Conservation (phyloP, 2,113 vertebrate genomes). For the Centropristis striata region DNA sequence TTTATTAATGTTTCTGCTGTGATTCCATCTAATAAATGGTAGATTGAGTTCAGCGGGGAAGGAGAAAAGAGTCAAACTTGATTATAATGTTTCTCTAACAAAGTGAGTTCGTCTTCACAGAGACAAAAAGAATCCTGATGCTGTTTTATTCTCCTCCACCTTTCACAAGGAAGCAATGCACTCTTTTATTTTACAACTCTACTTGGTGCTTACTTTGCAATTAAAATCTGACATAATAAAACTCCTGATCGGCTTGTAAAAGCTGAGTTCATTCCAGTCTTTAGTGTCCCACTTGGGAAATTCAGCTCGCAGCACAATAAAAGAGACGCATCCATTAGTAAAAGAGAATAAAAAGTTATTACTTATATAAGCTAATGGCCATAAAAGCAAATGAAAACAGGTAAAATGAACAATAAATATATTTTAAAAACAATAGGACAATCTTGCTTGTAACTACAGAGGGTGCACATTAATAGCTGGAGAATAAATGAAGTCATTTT, state of each 20-base stretch:
- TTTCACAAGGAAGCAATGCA: not conserved
- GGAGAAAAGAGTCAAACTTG: conserved; percentile 28
- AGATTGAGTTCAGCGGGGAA: conserved; percentile 16
- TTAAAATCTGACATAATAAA: conserved; percentile 14
- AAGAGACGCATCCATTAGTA: conserved; percentile 30
- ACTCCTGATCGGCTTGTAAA: conserved; percentile 41
- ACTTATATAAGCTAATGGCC: conserved; percentile 10
- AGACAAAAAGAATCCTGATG: not conserved
- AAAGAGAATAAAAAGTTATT: conserved; percentile 31
- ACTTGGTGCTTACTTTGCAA: conserved; percentile 17
- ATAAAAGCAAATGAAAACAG: conserved; percentile 36
- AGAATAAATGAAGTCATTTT: conserved; percentile 35
- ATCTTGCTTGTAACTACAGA: conserved; percentile 7
- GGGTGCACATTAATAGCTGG: conserved; percentile 30
- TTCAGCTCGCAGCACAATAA: conserved; percentile 30
- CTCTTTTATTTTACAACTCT: conserved; percentile 18
- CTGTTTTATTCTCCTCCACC: not conserved
- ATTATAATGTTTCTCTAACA: conserved; percentile 16
- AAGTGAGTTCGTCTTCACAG: conserved; percentile 22
- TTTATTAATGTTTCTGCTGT: conserved; percentile 56
- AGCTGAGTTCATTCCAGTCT: conserved; percentile 31
- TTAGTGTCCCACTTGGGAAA: conserved; percentile 52
- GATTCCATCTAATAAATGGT: conserved; percentile 56
- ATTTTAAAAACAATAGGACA: not conserved
- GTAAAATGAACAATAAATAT: conserved; percentile 11